Percentiles rank a stretch among this genome's conserved stretches.
These are phyloP conservation scores for Ophioninae sp. DNA, from an alignment of 2,888 invertebrate genomes.

Conservation along the genomic window DNA sequence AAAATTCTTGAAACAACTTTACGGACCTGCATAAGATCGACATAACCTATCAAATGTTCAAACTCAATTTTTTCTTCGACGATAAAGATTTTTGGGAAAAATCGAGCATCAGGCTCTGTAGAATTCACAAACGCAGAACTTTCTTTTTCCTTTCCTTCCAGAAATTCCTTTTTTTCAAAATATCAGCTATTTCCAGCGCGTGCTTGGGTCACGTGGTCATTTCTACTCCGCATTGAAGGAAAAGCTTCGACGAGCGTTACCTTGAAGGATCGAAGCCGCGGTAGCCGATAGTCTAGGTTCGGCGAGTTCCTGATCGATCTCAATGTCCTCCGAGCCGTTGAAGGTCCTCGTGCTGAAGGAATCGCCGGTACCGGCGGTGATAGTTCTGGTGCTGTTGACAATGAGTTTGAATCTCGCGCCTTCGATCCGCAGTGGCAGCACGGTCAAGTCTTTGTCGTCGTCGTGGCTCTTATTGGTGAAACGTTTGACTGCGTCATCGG, in stretches of 20 bases:
- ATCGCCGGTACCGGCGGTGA: slow-evolving; percentile 60
- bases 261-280: slow-evolving; percentile 74
- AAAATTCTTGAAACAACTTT: no score
- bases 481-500: slow-evolving; percentile 59
- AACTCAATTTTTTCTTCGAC: no score
- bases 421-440: slow-evolving; percentile 73
- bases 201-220: neutral
- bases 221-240: no score
- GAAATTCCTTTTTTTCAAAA: no score
- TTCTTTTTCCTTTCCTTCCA: no score
- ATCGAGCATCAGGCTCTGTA: no score
- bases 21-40: no score
- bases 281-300: slow-evolving; percentile 73
- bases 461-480: slow-evolving; percentile 47
- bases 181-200: neutral
- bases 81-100: no score
- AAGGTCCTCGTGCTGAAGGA: slow-evolving; percentile 66
- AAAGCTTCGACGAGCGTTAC: slow-evolving; percentile 51
- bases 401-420: slow-evolving; percentile 70
- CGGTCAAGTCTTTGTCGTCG: slow-evolving; percentile 67
- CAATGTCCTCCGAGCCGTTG: slow-evolving; percentile 71
- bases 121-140: no score
- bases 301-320: slow-evolving; percentile 70
- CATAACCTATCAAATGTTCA: no score
- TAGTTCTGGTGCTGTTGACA: slow-evolving; percentile 70